Conservation (phyloP, 1,140 invertebrate genomes). For the Drosophila athabasca region DNA sequence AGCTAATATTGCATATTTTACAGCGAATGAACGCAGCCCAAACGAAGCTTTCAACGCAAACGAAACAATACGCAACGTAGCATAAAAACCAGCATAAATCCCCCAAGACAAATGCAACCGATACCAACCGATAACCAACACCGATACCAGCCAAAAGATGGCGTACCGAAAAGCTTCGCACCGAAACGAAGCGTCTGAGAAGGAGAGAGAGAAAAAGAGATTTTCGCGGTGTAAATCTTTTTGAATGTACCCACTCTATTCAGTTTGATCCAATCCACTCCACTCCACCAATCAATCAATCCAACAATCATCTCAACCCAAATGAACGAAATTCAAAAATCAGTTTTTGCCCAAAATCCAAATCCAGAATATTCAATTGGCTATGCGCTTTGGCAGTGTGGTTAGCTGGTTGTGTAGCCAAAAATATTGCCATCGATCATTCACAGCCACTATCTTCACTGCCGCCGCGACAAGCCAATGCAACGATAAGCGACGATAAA, state of each 20-base stretch:
- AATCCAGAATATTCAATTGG: slow-evolving; percentile 67
- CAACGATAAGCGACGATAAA: slow-evolving; percentile 33
- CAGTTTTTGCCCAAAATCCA: slow-evolving; percentile 6
- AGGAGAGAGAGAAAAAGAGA: too few species aligned
- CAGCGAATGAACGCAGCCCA: slow-evolving; percentile 32
- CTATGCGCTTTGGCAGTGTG: slow-evolving; percentile 96
- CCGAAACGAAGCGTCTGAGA: slow-evolving; percentile 29
- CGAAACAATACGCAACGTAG: slow-evolving; percentile 51
- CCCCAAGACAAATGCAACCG: slow-evolving; percentile 2
- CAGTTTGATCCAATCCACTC: too few species aligned
- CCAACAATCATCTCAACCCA: slow-evolving; percentile 4
- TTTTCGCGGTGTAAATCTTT: slow-evolving; percentile 9
- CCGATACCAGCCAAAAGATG: slow-evolving; percentile 43
- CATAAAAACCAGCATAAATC: slow-evolving; percentile 65
- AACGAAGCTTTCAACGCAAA: slow-evolving; percentile 15
- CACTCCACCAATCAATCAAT: not conserved
- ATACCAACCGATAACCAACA: not conserved
- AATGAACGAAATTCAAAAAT: slow-evolving; percentile 16
- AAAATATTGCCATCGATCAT: slow-evolving; percentile 74
- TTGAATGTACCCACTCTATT: too few species aligned
- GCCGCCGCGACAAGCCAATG: slow-evolving; percentile 88
- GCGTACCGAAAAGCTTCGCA: slow-evolving; percentile 35
- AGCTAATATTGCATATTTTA: slow-evolving; percentile 66
- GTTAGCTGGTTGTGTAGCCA: slow-evolving; percentile 97
- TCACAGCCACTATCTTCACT: slow-evolving; percentile 98